Evolutionary conservation across 2,797 vertebrate species (phyloP).

Genomic region (Luscinia luscinia): DNA sequence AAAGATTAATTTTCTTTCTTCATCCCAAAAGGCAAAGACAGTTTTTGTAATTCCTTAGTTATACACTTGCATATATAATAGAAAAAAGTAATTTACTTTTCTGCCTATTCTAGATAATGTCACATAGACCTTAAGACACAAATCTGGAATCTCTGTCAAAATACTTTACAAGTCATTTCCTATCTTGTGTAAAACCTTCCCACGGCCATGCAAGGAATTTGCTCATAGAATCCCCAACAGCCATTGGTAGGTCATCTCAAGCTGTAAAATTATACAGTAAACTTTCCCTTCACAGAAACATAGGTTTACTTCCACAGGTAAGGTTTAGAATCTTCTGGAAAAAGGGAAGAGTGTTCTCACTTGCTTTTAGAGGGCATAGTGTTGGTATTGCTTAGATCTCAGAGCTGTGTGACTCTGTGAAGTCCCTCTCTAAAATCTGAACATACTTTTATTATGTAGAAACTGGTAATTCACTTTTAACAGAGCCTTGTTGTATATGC

Average conservation of each 20-base stretch:
- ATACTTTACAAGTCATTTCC: not conserved
- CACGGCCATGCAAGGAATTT: not conserved
- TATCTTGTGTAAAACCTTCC: not conserved
- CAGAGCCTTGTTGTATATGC: not conserved
- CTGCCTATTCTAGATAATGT: not conserved
- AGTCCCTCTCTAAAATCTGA: not conserved
- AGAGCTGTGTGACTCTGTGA: not conserved
- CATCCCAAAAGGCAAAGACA: constrained; percentile 21
- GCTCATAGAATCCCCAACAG: not conserved
- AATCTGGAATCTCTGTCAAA: not conserved
- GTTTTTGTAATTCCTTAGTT: constrained; percentile 4
- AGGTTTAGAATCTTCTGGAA: not conserved
- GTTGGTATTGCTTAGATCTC: not conserved
- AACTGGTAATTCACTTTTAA: not conserved
- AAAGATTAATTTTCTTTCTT: constrained; percentile 29
- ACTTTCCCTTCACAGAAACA: not conserved
- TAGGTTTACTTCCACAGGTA: not conserved
- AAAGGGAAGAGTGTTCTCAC: not conserved
- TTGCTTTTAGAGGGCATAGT: not conserved
- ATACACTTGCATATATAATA: not conserved
- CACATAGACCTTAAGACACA: not conserved
- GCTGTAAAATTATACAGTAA: not conserved
- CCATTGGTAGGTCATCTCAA: not conserved
- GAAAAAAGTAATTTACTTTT: not conserved
- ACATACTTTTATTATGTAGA: not conserved